Base-by-base conservation (phyloP, 2,797 vertebrate genomes). In the Buceros bicornis region DNA sequence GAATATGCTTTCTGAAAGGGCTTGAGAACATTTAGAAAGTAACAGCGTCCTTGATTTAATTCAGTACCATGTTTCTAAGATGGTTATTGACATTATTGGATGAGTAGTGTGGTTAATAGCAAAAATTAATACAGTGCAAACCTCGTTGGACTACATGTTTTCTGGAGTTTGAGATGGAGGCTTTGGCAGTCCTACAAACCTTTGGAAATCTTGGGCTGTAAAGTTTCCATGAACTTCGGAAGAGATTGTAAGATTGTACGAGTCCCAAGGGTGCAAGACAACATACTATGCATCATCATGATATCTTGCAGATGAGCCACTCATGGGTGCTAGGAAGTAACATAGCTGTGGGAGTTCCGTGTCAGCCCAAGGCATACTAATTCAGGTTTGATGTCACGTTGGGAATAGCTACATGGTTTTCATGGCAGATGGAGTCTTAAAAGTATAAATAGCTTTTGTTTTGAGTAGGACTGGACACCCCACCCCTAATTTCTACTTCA, bases 261-360 rank as follows among this genome's bases (percentile, higher is more conserved):
- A 57, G 35, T 77, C 60, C 21, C 25, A 42, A 24, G 26, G 2
- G 5, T 33, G 28, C 20, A 50, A 53, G 61, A 19, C 11, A 65
- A 28, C 25, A 18, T 4, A 26, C 3, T 22, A 2, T 10, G 53
- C 26, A 54, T 20, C 35, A n/a, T 28, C 28, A 62, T 0, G 2
- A 8, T 13, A 25, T 73, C 56, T 28, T 37, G 26, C 62, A 81
- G 77, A 42, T 2, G 28, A 90, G 9, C 3, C 37, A 20, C 24
- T 57, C 65, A 6, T 8, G 48, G n/a, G n/a, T 48, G 42, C 45
- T 82, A 5, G 20, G 57, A 42, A 69, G 24, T 18, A 57, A 2
- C n/a, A 35, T 2, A 53, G 37, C 37, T 84, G 50, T 64, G 40
- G 51, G 51, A 58, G 71, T 33, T 73, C 82, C n/a, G 14, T 33